Percentiles rank a stretch among this genome's conserved stretches.
Evolutionary conservation across 2,113 vertebrate species (phyloP).

Genomic region (Sigmodon hispidus): DNA sequence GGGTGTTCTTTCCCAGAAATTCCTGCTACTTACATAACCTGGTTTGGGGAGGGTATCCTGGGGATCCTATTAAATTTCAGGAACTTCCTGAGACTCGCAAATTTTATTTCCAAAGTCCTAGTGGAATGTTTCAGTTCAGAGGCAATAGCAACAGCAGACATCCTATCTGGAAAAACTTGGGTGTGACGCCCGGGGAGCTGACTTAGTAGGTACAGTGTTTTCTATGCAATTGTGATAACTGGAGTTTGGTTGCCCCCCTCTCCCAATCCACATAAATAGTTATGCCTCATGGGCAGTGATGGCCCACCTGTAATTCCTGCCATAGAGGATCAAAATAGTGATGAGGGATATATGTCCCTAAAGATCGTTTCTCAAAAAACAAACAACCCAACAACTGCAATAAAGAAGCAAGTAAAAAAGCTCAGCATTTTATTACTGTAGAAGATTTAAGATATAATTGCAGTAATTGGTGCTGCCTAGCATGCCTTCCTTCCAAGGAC

Average conservation of each 20-base stretch:
- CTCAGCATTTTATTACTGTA: background rate
- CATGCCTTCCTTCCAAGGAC: constrained; percentile 3
- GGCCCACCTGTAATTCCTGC: background rate
- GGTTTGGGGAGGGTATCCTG: background rate
- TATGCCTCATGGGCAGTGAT: background rate
- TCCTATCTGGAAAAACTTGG: background rate
- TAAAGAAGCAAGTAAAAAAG: background rate
- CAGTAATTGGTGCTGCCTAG: background rate
- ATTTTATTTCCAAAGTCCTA: background rate
- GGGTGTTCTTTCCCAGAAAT: background rate
- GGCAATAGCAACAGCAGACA: background rate
- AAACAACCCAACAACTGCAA: background rate
- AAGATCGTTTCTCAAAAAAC: background rate
- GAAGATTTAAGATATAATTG: background rate
- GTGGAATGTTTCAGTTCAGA: background rate
- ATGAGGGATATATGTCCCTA: background rate
- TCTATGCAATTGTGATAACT: background rate
- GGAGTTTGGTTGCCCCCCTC: background rate
- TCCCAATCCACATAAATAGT: background rate
- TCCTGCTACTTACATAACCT: background rate
- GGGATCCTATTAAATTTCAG: background rate
- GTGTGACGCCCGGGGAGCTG: background rate
- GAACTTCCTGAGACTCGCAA: background rate
- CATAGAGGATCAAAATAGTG: background rate
- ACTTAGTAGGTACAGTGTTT: background rate